A percentile compares a stretch with the other conserved stretches of the same genome.
phyloP scores from a whole-genome alignment of 2,113 vertebrate species.

The Zeus faber region DNA sequence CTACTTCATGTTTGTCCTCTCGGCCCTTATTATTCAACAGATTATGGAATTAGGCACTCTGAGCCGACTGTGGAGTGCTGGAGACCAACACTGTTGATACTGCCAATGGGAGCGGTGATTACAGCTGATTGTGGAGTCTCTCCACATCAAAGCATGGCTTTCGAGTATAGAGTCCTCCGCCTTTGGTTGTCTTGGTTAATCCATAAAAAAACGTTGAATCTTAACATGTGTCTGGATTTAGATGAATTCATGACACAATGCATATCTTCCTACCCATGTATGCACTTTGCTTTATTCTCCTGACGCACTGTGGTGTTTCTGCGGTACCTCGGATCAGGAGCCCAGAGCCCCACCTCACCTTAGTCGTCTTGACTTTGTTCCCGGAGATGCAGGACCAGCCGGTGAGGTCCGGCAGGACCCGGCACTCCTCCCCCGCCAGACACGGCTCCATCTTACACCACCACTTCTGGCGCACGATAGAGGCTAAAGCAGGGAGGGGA shows the following conservation, averaged over 20 bases:
- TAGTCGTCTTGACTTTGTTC: conserved; percentile 97
- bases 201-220: too few species aligned
- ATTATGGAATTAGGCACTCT: conserved; percentile 63
- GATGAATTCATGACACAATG: too few species aligned
- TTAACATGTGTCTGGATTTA: too few species aligned
- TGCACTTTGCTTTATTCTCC: too few species aligned
- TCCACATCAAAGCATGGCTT: conserved; percentile 50
- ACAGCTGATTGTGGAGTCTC: conserved; percentile 48
- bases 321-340: too few species aligned
- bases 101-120: conserved; percentile 54
- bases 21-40: conserved; percentile 59
- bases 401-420: conserved; percentile 89
- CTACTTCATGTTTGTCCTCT: conserved; percentile 57
- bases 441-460: conserved; percentile 97
- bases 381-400: conserved; percentile 97
- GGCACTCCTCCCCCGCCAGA: conserved; percentile 88
- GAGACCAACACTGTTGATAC: conserved; percentile 40
- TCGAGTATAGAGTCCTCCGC: too few species aligned
- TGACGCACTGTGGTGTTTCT: too few species aligned
- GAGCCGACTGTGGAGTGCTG: conserved; percentile 42
- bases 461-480: conserved; percentile 90
- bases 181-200: too few species aligned
- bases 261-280: too few species aligned
- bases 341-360: conserved; percentile 74
- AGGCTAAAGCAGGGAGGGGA: conserved; percentile 70